Evolutionary conservation across 2,888 invertebrate genomes (phyloP).

Genomic region (Papilio demoleus): DNA sequence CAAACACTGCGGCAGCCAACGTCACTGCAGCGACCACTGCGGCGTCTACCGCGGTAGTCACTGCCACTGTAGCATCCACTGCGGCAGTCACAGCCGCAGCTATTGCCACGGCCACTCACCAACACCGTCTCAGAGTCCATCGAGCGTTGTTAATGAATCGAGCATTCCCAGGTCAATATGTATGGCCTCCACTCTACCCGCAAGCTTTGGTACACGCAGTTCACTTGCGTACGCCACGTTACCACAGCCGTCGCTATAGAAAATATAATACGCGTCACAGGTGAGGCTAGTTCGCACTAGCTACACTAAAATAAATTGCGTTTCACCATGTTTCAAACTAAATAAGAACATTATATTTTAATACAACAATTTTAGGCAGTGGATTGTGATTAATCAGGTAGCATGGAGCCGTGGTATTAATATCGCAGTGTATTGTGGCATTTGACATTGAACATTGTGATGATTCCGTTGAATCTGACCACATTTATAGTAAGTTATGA

Average conservation of each 20-base stretch:
- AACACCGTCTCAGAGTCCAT: background rate
- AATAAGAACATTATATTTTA: no score
- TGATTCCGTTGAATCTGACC: constrained; percentile 13
- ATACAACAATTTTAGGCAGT: no score
- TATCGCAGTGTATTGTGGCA: constrained; percentile 4
- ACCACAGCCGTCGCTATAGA: background rate
- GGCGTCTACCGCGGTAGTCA: constrained; percentile 51
- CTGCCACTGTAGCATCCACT: background rate
- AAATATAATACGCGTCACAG: background rate
- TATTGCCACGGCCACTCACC: no score
- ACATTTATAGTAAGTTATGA: constrained; percentile 7
- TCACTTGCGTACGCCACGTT: background rate
- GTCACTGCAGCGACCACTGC: constrained; percentile 72
- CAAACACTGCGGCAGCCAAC: constrained; percentile 85
- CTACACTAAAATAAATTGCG: no score
- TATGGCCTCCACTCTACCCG: background rate
- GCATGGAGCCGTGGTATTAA: no score
- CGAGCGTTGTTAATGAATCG: background rate
- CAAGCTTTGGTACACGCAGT: background rate
- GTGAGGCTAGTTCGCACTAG: no score
- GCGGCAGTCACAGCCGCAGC: no score
- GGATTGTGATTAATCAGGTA: no score
- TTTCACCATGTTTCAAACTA: no score
- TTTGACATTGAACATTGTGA: constrained; percentile 24
- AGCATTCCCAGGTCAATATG: background rate